phyloP scores from a whole-genome alignment of 2,113 vertebrate genomes.

The Dolichallabes microphthalmus region DNA sequence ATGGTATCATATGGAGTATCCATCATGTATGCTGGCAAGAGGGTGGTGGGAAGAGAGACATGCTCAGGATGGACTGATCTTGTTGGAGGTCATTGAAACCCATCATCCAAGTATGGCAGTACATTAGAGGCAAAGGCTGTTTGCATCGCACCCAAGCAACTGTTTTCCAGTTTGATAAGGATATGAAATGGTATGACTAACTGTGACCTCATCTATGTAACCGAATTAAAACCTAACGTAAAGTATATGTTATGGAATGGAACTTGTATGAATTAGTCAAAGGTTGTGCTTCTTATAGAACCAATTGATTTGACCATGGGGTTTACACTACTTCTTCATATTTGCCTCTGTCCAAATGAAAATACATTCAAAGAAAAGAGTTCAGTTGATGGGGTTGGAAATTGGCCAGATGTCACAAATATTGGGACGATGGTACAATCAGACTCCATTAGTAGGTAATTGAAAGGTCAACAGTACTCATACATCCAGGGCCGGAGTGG shows the following conservation, averaged over 20 bases:
- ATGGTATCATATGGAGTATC: not conserved
- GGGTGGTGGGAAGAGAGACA: not conserved
- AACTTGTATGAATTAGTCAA: not conserved
- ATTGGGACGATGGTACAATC: not conserved
- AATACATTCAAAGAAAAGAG: not conserved
- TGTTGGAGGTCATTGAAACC: not conserved
- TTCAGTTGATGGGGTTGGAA: not conserved
- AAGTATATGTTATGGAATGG: not conserved
- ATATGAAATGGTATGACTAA: not conserved
- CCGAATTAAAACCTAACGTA: conserved; percentile 4
- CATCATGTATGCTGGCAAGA: not conserved
- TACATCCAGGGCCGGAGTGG: too few relatives aligned
- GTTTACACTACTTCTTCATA: not conserved
- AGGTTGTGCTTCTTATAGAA: not conserved
- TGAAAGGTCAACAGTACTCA: not conserved
- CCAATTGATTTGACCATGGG: not conserved
- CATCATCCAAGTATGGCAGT: not conserved
- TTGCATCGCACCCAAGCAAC: not conserved
- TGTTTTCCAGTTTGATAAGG: not conserved
- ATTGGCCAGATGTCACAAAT: not conserved
- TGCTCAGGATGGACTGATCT: not conserved
- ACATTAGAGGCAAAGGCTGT: not conserved
- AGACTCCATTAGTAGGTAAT: not conserved
- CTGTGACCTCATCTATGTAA: not conserved
- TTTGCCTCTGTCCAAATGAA: not conserved